Percentiles rank a stretch among this genome's conserved stretches.
Conservation (phyloP, 2,113 vertebrate genomes). For the Ardeotis arabs region DNA sequence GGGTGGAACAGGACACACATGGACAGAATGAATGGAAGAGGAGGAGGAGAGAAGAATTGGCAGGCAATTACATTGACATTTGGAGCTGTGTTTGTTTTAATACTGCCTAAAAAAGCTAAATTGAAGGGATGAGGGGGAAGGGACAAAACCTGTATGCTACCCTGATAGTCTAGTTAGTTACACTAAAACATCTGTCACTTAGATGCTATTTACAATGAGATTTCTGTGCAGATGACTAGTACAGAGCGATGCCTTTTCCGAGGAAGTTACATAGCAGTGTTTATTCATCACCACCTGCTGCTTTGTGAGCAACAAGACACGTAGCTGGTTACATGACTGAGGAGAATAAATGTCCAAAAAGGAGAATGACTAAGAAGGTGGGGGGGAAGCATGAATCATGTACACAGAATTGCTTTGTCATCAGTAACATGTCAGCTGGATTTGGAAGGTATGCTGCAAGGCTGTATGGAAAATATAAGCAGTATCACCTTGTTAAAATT, state of each 20-base stretch:
- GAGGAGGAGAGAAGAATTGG: neutral
- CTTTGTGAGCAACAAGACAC: neutral
- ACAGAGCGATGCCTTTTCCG: neutral
- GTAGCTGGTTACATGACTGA: neutral
- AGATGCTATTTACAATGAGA: neutral
- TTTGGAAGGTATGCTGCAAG: neutral
- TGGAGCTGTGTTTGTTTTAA: neutral
- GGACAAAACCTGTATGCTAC: neutral
- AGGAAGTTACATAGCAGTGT: neutral
- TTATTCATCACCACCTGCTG: conserved; percentile 12
- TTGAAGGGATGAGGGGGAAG: neutral
- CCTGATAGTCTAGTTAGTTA: neutral
- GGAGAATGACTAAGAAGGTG: neutral
- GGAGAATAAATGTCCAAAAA: neutral
- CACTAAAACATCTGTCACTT: neutral
- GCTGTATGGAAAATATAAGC: neutral
- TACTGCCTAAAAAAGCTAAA: neutral
- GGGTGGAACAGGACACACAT: neutral
- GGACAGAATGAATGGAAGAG: neutral
- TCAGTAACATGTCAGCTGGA: neutral
- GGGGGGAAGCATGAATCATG: neutral
- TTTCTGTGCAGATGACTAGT: neutral
- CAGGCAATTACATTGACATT: neutral
- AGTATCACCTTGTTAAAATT: neutral
- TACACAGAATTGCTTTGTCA: neutral